Evolutionary conservation across 2,888 invertebrate genomes (phyloP).

Genomic region (Lacanobia oleracea): DNA sequence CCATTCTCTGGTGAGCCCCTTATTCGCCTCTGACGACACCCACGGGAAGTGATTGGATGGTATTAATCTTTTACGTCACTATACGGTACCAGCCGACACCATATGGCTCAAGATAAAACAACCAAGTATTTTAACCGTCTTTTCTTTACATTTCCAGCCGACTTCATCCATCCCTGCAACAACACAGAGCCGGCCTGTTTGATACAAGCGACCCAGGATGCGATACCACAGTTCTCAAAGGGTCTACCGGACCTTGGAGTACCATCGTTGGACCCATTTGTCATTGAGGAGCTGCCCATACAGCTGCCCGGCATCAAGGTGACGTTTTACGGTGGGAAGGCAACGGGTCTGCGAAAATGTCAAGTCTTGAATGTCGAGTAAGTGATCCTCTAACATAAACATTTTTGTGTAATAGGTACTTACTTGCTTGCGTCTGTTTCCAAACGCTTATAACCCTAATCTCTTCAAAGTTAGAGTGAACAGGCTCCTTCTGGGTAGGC

Average conservation of each 20-base stretch:
- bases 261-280: slow-evolving; percentile 84
- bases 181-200: slow-evolving; percentile 83
- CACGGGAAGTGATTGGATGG: too few species aligned
- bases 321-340: slow-evolving; percentile 85
- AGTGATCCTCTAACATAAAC: slow-evolving; percentile 67
- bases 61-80: too few species aligned
- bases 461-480: too few species aligned
- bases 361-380: slow-evolving; percentile 87
- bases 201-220: slow-evolving; percentile 83
- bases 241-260: slow-evolving; percentile 84
- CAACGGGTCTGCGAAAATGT: slow-evolving; percentile 85
- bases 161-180: slow-evolving; percentile 87
- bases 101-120: too few species aligned
- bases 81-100: too few species aligned
- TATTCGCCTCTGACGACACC: too few species aligned
- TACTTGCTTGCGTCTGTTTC: too few species aligned
- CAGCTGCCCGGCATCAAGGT: slow-evolving; percentile 88
- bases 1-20: too few species aligned
- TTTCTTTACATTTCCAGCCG: slow-evolving; percentile 75
- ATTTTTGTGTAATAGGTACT: too few species aligned
- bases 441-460: too few species aligned
- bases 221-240: slow-evolving; percentile 85
- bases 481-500: too few species aligned
- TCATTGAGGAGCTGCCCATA: slow-evolving; percentile 85
- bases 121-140: background rate